Conservation (phyloP, 2,888 invertebrate species). For the Andrena haemorrhoa region DNA sequence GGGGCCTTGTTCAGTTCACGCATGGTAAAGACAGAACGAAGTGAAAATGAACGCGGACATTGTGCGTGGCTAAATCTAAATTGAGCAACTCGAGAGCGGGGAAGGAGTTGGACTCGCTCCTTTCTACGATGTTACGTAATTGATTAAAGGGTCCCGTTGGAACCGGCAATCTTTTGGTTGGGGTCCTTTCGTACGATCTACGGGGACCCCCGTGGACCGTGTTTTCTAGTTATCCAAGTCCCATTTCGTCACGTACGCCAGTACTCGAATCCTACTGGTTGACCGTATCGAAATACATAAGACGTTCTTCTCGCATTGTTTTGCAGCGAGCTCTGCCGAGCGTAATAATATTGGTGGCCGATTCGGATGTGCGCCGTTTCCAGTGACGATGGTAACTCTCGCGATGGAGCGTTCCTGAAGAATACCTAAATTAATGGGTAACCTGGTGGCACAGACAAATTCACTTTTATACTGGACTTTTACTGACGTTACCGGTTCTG, state of each 20-base stretch:
- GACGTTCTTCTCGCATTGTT: not conserved
- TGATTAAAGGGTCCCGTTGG: constrained; percentile 15
- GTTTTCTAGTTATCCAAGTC: constrained; percentile 10
- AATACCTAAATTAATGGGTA: not conserved
- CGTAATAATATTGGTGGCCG: not conserved
- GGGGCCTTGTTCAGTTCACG: not conserved
- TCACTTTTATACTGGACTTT: not conserved
- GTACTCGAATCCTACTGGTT: not conserved
- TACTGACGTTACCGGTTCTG: no score
- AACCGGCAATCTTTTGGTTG: constrained; percentile 5
- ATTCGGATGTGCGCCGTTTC: not conserved
- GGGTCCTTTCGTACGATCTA: not conserved
- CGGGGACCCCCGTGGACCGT: not conserved
- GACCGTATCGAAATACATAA: not conserved
- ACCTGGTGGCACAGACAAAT: not conserved
- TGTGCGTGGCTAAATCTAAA: not conserved
- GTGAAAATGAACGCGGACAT: not conserved
- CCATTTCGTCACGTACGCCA: constrained; percentile 12
- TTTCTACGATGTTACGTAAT: constrained; percentile 38
- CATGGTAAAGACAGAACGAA: not conserved
- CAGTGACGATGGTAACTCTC: no score
- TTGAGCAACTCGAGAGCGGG: constrained; percentile 21
- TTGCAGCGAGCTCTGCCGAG: no score
- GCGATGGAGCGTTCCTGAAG: no score
- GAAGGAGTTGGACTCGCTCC: constrained; percentile 17